These are phyloP conservation scores for Coptodon bakossiorum DNA, from an alignment of 2,113 vertebrate species.

Conservation along the genomic window DNA sequence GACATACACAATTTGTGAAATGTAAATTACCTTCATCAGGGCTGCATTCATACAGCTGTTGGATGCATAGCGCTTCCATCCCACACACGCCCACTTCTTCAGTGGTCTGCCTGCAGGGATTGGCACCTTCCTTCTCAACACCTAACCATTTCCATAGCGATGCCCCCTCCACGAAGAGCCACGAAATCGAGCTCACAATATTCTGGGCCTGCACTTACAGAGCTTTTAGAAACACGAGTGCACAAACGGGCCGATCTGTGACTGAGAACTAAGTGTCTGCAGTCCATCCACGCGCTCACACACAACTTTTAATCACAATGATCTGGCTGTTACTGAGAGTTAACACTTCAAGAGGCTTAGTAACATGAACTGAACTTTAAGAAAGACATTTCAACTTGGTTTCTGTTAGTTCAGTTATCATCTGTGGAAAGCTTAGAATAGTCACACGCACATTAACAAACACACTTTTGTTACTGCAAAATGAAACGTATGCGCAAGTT, in stretches of 20 bases:
- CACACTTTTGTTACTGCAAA: background rate
- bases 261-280: slow-evolving; percentile 7
- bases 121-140: background rate
- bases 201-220: slow-evolving; percentile 1
- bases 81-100: slow-evolving; percentile 28
- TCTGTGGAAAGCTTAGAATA: background rate
- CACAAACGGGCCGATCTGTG: background rate
- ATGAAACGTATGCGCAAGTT: background rate
- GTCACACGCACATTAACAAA: background rate
- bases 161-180: background rate
- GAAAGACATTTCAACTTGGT: background rate
- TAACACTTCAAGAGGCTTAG: background rate
- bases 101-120: background rate
- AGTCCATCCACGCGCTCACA: background rate
- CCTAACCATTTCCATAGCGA: slow-evolving; percentile 41
- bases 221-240: background rate
- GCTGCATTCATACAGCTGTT: slow-evolving; percentile 2
- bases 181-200: background rate
- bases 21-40: background rate
- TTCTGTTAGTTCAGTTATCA: background rate
- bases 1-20: background rate
- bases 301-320: background rate
- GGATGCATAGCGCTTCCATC: background rate
- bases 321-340: background rate
- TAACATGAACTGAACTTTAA: background rate